phyloP scores from a whole-genome alignment of 1,140 invertebrate genomes.

The Campoletis sonorensis region DNA sequence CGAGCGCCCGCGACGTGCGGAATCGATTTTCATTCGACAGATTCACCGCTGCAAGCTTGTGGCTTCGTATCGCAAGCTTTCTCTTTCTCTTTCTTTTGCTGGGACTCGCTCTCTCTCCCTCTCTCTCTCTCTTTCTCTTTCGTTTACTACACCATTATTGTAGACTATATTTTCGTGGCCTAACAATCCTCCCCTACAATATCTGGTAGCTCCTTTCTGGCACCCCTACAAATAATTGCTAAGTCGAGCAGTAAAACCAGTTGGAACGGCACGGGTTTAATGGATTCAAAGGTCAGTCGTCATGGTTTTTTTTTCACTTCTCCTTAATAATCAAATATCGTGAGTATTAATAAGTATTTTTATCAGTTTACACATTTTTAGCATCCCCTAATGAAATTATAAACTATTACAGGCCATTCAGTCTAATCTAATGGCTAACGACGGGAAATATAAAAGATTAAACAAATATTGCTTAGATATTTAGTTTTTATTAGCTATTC shows the following conservation, averaged over 20 bases:
- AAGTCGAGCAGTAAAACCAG: background rate
- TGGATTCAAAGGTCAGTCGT: background rate
- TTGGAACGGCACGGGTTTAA: background rate
- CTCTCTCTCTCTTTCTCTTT: background rate
- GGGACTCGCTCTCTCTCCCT: slow-evolving; percentile 11
- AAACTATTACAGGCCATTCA: no score
- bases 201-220: slow-evolving; percentile 26
- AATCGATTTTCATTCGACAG: slow-evolving; percentile 70
- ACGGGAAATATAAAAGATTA: no score
- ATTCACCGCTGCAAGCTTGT: slow-evolving; percentile 48
- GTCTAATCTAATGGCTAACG: no score
- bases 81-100: slow-evolving; percentile 45
- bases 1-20: slow-evolving; percentile 45
- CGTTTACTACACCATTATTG: background rate
- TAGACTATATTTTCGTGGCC: slow-evolving; percentile 18
- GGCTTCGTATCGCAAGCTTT: slow-evolving; percentile 52
- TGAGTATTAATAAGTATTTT: no score
- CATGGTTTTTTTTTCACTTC: background rate
- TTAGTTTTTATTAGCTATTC: no score
- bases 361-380: no score
- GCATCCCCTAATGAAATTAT: no score
- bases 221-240: slow-evolving; percentile 15
- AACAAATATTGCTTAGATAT: no score
- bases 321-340: background rate
- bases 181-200: slow-evolving; percentile 10